Evolutionary conservation across 1,140 invertebrate genomes (phyloP), one percentile per base, ranked within the genome.

Genomic region (Sarcophaga peregrina): DNA sequence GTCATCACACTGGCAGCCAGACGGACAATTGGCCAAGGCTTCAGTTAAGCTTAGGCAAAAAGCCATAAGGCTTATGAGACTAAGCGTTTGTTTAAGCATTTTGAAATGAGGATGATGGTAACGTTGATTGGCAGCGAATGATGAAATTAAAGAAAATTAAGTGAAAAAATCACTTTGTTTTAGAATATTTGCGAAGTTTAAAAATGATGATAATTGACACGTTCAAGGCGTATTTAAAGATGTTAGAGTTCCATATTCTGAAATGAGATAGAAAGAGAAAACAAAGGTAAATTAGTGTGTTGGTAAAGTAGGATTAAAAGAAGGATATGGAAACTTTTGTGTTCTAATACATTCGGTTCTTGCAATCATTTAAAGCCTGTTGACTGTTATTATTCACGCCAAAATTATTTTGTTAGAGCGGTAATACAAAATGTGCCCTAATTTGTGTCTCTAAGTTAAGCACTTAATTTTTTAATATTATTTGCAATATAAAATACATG

Each of bases 1-100:
- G 86, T 98, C 96, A 90, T 98, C 95, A 91, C 96, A 97, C 87
- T 92, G 93, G 89, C 96, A 97, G 72, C 94, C 95, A 72, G 89
- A 93, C 0, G 96, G 96, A 89, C 96, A 97, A 83, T 93, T 93
- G 25, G 92, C 92, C 83, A 93, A 68, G 80, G 37, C 85, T 86
- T 8, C 47, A 52, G 15, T 37, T 73, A 45, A 54, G 58, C 52
- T 17, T 58, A 25, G 58, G 80, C 8, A 25, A 46, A 83, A 45
- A 46, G 17, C 50, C 11, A 74, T 72, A 8, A 81, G n/a, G n/a
- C 45, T 50, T 50, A 74, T 52, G 50, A 78, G 48, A 68, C 62
- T 72, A 80, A 73, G 74, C 68, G 85, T 75, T 52, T 45, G 75
- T 58, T 13, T 50, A 50, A 47, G 83, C 68, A 83, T 84, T 9